Percentiles rank a stretch among this genome's conserved stretches.
Evolutionary conservation across 2,888 invertebrate species (phyloP).

Genomic region (Xanthia togata): DNA sequence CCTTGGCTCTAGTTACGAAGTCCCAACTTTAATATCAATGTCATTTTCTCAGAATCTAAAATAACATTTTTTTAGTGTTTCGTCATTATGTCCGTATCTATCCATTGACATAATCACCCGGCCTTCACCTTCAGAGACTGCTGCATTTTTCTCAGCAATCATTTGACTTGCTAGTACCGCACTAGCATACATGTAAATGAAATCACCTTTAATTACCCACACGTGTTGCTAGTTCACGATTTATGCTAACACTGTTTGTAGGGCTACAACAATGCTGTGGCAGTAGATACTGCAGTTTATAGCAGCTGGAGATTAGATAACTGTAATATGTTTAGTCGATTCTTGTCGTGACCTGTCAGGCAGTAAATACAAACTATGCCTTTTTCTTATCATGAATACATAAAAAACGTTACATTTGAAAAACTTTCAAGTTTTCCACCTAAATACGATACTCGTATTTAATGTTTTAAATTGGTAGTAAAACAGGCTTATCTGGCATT

Average conservation of each 20-base stretch:
- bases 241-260: conserved; percentile 30
- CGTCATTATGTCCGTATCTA: conserved; percentile 29
- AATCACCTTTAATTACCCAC: conserved; percentile 55
- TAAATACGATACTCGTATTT: no score
- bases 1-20: not conserved
- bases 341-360: not conserved
- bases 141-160: conserved; percentile 55
- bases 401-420: not conserved
- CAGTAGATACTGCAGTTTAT: not conserved
- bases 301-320: not conserved
- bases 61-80: not conserved
- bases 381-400: not conserved
- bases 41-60: conserved; percentile 8
- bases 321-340: conserved; percentile 1
- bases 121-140: conserved; percentile 64
- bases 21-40: not conserved
- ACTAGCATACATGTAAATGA: conserved; percentile 52
- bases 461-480: not conserved
- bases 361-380: not conserved
- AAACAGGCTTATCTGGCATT: not conserved
- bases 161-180: conserved; percentile 33
- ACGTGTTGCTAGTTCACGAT: conserved; percentile 51
- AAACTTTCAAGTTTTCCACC: not conserved
- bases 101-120: conserved; percentile 51
- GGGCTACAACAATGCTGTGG: conserved; percentile 8